Conservation (phyloP, 1,140 invertebrate genomes). For the Camponotus floridanus region DNA sequence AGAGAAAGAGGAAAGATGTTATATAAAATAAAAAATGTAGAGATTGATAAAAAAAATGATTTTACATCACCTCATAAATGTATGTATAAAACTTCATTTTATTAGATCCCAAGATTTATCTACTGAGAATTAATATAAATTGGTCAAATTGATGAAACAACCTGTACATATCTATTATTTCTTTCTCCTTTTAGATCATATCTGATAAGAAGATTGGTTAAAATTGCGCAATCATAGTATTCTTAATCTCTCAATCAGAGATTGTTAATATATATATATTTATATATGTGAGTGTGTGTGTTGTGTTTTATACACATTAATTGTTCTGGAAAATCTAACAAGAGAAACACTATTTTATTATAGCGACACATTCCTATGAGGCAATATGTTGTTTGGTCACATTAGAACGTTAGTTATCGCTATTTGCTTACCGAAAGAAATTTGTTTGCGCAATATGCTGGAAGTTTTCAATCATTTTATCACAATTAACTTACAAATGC, state of each 20-base stretch:
- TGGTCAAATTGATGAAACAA: too few species aligned
- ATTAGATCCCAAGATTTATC: background rate
- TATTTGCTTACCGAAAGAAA: slow-evolving; percentile 53
- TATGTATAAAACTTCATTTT: background rate
- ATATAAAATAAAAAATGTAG: background rate
- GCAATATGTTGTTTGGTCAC: background rate
- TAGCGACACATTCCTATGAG: background rate
- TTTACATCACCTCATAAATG: background rate
- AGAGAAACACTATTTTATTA: background rate
- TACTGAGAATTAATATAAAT: background rate
- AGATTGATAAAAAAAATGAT: too few species aligned
- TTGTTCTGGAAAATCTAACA: background rate
- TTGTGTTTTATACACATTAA: too few species aligned
- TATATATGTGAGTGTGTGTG: too few species aligned
- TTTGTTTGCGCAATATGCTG: slow-evolving; percentile 30
- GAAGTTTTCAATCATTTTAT: slow-evolving; percentile 55
- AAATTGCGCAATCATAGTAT: background rate
- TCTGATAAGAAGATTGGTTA: background rate
- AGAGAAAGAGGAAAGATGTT: too few species aligned
- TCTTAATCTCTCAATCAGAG: background rate
- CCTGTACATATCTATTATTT: too few species aligned
- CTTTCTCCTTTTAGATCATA: background rate
- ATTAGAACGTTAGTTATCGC: slow-evolving; percentile 17
- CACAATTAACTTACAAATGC: slow-evolving; percentile 25
- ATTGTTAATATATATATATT: background rate